phyloP scores from a whole-genome alignment of 2,113 vertebrate species.

The Furnarius figulus region DNA sequence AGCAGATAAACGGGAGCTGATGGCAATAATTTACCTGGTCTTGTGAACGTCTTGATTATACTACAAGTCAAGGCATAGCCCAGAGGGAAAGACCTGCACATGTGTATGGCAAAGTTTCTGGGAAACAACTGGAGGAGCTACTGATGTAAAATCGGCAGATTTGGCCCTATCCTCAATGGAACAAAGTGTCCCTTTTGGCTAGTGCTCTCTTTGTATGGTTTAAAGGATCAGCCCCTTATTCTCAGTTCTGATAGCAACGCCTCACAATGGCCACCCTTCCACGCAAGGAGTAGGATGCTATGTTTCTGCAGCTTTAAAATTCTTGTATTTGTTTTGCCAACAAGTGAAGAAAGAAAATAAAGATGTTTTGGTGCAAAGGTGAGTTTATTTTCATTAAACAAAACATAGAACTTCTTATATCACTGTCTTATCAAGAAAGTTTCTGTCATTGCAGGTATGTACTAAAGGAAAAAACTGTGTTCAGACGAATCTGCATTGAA shows the following conservation, averaged over 20 bases:
- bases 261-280: rapidly evolving
- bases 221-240: neutral
- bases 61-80: slow-evolving; percentile 33
- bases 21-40: slow-evolving; percentile 11
- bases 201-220: neutral
- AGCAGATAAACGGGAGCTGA: slow-evolving; percentile 4
- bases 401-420: neutral
- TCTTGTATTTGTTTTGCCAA: slow-evolving; percentile 36
- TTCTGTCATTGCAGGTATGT: slow-evolving; percentile 49
- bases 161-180: neutral
- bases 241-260: neutral
- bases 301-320: slow-evolving; percentile 15
- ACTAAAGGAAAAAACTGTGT: slow-evolving; percentile 53
- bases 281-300: neutral
- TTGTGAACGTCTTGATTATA: slow-evolving; percentile 30
- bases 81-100: neutral
- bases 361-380: slow-evolving; percentile 8
- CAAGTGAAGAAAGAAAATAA: slow-evolving; percentile 11
- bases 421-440: neutral
- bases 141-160: neutral
- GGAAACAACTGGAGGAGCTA: neutral
- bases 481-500: slow-evolving; percentile 54
- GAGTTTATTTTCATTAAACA: slow-evolving; percentile 26
- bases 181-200: neutral
- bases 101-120: neutral